Evolutionary conservation across 2,113 vertebrate genomes (phyloP), one percentile per base, ranked within the genome.

Genomic region (Pristiophorus japonicus): DNA sequence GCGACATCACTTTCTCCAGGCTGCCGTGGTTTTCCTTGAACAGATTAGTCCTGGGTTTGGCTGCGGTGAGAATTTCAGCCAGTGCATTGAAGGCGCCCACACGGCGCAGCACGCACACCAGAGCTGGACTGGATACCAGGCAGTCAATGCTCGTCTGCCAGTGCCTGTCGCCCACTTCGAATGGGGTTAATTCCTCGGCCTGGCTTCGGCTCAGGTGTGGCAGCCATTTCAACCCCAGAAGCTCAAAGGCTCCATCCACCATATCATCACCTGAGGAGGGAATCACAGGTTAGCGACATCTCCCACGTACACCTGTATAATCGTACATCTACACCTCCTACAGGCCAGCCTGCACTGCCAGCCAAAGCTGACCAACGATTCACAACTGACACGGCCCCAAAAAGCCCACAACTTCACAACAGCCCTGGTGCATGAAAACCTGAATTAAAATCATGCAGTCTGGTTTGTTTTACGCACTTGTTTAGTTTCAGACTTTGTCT

Each of bases 191-290:
- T 73, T 97, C 98, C 95, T 96, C 97, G 65, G 97, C 98, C 96
- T 98, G 97, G 0, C n/a, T 0, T 95, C 45, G n/a, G 66, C 96
- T 97, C 38, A 98, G 96, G 1, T 2, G 65, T 10, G 97, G 97
- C 96, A 98, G 95, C 97, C 97, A 98, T 96, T 98, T 98, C 94
- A 98, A 96, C 22, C 97, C 96, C 0, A 98, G 96, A 2, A 98
- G 97, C 96, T 97, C 96, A 30, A 98, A 97, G 66, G 96, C 96
- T 3, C 22, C 75, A 38, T 95, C 65, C 0, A 0, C 93, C 27
- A 62, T 63, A 70, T 96, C 96, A n/a, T 67, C 65, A 66, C 65
- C 63, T 94, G 63, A 94, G 65, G 38, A 94, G 59, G 22, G 62
- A 66, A 67, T 0, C 20, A 12, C 18, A 94, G 63, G 65, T 67